Evolutionary conservation across 2,888 invertebrate species (phyloP).

Genomic region (Aplocera efformata): DNA sequence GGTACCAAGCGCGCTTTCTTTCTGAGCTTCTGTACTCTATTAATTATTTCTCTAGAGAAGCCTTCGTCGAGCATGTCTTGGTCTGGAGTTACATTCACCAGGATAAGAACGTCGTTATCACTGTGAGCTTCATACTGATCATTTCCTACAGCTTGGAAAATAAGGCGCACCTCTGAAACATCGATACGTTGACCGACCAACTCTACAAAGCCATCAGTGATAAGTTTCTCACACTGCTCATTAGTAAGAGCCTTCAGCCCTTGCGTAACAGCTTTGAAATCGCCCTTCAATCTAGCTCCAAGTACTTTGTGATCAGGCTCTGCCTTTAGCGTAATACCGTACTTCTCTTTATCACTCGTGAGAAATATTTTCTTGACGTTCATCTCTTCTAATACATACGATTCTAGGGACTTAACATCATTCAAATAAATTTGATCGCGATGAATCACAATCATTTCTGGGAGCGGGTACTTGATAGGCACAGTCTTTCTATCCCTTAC

Average conservation of each 20-base stretch:
- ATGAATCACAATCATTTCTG: slow-evolving; percentile 97
- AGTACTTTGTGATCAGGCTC: slow-evolving; percentile 97
- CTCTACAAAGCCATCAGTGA: slow-evolving; percentile 84
- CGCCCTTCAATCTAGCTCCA: slow-evolving; percentile 92
- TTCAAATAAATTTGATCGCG: slow-evolving; percentile 88
- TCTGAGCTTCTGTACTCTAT: slow-evolving; percentile 96
- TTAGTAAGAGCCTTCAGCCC: slow-evolving; percentile 90
- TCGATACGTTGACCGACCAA: slow-evolving; percentile 89
- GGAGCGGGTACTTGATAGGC: slow-evolving; percentile 97
- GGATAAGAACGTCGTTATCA: slow-evolving; percentile 92
- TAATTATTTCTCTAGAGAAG: slow-evolving; percentile 95
- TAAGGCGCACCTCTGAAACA: slow-evolving; percentile 89
- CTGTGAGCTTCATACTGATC: slow-evolving; percentile 94
- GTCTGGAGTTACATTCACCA: slow-evolving; percentile 94
- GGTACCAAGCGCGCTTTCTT: slow-evolving; percentile 97
- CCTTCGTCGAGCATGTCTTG: slow-evolving; percentile 96
- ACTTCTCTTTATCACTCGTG: slow-evolving; percentile 94
- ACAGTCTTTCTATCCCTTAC: slow-evolving; percentile 95
- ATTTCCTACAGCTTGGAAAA: slow-evolving; percentile 86
- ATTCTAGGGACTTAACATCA: slow-evolving; percentile 88
- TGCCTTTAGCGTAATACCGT: slow-evolving; percentile 93
- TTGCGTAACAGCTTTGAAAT: slow-evolving; percentile 92
- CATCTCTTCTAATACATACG: slow-evolving; percentile 94
- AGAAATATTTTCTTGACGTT: slow-evolving; percentile 93
- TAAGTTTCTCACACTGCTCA: slow-evolving; percentile 87